A percentile compares a stretch with the other conserved stretches of the same genome.
phyloP scores from a whole-genome alignment of 2,113 vertebrate species.

The Noturus placidus region DNA sequence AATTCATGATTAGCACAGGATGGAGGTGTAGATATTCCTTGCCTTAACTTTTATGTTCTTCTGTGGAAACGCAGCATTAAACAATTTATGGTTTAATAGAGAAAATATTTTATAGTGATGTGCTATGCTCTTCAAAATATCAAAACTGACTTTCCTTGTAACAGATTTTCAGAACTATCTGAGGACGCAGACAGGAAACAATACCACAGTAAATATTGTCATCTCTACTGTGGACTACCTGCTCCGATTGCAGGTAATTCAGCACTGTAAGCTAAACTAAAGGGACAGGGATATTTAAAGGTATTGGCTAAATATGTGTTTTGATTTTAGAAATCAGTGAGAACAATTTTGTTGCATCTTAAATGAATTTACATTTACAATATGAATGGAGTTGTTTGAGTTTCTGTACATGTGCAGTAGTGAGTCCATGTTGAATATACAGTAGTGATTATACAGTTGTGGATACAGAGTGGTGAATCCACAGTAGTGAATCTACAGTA shows the following conservation, averaged over 20 bases:
- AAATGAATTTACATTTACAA: neutral
- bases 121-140: neutral
- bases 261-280: neutral
- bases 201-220: conserved; percentile 94
- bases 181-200: conserved; percentile 94
- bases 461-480: no score
- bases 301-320: neutral
- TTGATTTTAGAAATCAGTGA: neutral
- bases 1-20: neutral
- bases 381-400: neutral
- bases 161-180: conserved; percentile 95
- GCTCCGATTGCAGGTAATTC: conserved; percentile 86
- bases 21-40: neutral
- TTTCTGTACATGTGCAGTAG: neutral
- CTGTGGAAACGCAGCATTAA: neutral
- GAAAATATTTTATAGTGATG: neutral
- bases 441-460: no score
- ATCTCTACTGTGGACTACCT: conserved; percentile 97
- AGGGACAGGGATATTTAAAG: neutral
- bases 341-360: neutral
- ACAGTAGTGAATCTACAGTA: neutral
- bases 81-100: neutral
- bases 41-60: neutral
- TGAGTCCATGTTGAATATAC: neutral
- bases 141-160: neutral